These are phyloP conservation scores for Empidonax traillii DNA, from an alignment of 2,113 vertebrate genomes.

Conservation along the genomic window DNA sequence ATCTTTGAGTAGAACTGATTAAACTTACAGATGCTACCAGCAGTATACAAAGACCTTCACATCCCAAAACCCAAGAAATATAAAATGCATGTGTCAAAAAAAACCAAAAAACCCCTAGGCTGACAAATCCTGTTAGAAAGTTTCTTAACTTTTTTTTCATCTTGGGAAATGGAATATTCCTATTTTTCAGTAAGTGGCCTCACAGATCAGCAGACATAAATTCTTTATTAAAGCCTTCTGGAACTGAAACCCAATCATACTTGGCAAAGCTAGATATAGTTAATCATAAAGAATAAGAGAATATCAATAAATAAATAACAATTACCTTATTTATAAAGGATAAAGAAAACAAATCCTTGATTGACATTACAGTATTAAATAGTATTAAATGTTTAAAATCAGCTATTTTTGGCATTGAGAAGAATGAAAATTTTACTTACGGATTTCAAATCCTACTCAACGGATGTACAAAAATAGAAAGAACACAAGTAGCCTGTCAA, in stretches of 20 bases:
- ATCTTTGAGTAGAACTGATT: background rate
- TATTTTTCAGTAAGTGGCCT: background rate
- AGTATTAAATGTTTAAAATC: background rate
- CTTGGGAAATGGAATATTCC: background rate
- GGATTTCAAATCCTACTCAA: background rate
- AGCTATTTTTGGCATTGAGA: background rate
- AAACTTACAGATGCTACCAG: background rate
- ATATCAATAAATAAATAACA: background rate
- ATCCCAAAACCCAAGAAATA: background rate
- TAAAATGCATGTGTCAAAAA: accelerated
- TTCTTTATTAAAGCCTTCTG: background rate
- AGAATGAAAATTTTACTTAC: background rate
- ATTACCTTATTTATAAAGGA: background rate
- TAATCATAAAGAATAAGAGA: background rate
- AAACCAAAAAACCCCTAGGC: background rate
- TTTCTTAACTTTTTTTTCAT: background rate
- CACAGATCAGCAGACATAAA: background rate
- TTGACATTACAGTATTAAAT: background rate
- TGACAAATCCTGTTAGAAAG: background rate
- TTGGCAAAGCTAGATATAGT: background rate
- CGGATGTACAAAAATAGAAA: background rate
- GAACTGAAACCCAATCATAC: background rate
- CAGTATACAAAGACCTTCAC: background rate
- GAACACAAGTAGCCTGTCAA: background rate
- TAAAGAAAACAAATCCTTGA: background rate